phyloP scores from a whole-genome alignment of 2,113 vertebrate genomes.

The Cyanoliseus patagonus region DNA sequence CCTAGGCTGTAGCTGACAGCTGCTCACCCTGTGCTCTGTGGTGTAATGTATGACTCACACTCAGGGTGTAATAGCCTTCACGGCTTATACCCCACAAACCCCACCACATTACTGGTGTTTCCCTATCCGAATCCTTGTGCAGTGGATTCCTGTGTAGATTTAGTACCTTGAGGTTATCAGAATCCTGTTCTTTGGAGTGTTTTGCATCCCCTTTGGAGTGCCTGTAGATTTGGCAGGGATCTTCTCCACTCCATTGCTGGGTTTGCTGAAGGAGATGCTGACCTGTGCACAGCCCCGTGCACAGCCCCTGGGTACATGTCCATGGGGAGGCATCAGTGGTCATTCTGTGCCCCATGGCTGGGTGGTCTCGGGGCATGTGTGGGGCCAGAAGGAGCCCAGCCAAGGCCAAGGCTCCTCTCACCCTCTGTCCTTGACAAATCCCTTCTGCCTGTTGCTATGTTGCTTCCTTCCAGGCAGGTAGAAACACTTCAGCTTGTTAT shows the following conservation, averaged over 20 bases:
- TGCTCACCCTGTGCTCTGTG: neutral
- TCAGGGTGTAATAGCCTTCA: neutral
- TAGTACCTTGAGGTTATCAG: neutral
- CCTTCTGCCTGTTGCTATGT: neutral
- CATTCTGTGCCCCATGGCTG: accelerated
- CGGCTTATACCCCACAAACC: neutral
- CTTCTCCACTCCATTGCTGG: accelerated
- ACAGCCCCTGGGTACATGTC: neutral
- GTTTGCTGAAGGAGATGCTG: neutral
- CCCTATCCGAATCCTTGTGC: neutral
- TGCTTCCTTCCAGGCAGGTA: neutral
- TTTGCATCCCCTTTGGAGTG: neutral
- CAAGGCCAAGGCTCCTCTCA: accelerated
- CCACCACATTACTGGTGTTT: neutral
- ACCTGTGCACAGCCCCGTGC: neutral
- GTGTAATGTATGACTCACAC: slow-evolving; percentile 11
- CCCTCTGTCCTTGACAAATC: neutral
- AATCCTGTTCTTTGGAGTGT: neutral
- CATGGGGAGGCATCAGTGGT: neutral
- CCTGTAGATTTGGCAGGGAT: neutral
- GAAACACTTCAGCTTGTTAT: neutral
- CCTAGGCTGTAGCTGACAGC: neutral
- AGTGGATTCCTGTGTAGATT: neutral
- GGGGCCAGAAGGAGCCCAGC: neutral
- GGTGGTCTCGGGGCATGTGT: neutral